Conservation (phyloP, 2,888 invertebrate species). For the Trileptium ribeirensis region DNA sequence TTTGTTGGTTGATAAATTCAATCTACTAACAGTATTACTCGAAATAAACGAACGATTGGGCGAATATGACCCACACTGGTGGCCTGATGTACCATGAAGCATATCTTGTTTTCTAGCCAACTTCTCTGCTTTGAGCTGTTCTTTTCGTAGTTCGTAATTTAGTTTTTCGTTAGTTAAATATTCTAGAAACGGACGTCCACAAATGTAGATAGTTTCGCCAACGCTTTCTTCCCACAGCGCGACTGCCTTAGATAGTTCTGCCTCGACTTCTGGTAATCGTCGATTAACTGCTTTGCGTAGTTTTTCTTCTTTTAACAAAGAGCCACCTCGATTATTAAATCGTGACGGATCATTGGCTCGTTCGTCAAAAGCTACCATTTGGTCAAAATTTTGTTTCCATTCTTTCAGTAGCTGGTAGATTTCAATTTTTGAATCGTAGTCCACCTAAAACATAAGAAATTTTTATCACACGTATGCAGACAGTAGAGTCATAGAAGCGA, state of each 20-base stretch:
- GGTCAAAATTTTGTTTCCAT: background rate
- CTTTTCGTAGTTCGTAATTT: constrained; percentile 7
- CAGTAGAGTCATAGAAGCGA: too few species aligned
- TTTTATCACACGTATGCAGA: background rate
- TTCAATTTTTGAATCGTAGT: constrained; percentile 15
- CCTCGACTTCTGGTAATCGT: constrained; percentile 6
- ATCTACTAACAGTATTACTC: too few species aligned
- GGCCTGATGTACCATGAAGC: too few species aligned
- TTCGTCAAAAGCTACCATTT: constrained; percentile 9
- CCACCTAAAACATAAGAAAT: background rate
- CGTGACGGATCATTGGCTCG: constrained; percentile 17
- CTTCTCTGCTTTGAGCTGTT: background rate
- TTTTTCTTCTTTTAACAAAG: constrained; percentile 9
- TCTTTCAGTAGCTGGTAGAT: background rate
- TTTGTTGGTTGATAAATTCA: too few species aligned
- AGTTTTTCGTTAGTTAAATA: constrained; percentile 5
- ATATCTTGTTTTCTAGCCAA: too few species aligned
- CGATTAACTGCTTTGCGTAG: constrained; percentile 5
- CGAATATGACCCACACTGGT: too few species aligned
- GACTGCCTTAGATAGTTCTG: background rate
- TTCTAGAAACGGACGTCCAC: constrained; percentile 6
- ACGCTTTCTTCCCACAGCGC: background rate
- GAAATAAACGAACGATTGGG: too few species aligned
- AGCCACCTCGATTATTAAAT: constrained; percentile 12
- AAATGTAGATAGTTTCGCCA: background rate